Base-by-base conservation (phyloP, 1,140 invertebrate species). In the Halesus radiatus region DNA sequence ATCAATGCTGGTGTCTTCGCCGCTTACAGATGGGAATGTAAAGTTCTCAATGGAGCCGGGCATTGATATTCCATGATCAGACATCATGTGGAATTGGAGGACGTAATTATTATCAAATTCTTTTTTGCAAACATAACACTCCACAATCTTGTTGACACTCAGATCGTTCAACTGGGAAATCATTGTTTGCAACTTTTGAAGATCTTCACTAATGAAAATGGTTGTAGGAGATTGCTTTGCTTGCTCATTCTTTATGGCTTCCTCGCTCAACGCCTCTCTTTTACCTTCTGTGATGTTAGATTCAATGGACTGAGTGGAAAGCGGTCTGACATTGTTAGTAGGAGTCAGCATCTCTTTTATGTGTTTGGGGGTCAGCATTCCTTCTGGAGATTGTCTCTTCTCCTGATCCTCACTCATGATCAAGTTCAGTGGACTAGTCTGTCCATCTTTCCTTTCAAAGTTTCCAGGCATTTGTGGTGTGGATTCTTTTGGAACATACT, bases 171-270 rank as follows among this genome's bases (percentile, higher is more conserved):
- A 87, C 87, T 98, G 96, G 66, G 96, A 91, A 82, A 98, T 95
- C 96, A 98, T 98, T 0, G 95, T 95, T 86, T 98, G 96, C 20
- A 98, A 88, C 86, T 97, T 97, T 82, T 96, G 94, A 5, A 98
- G 88, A 72, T 91, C 89, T 72, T 91, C 90, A 29, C 90, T 88
- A 70, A 90, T 90, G 29, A 90, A 81, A 74, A 89, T 89, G 3
- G 89, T 85, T 0, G 89, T 88, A 80, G 88, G 89, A 15, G 88
- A 89, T 66, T 89, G 87, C 29, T 87, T 87, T 68, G 87, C 85
- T 6, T 87, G 86, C 78, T 87, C 83, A 52, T 85, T 87, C 54
- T 86, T 87, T 76, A 88, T 89, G 26, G 86, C 83, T 20, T 88
- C 87, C 20, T 89, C 76, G 20, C 45, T 80, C n/a, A 66, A 53